Percentiles rank a stretch among this genome's conserved stretches.
Evolutionary conservation across 2,113 vertebrate genomes (phyloP).

Genomic region (Panthera tigris): DNA sequence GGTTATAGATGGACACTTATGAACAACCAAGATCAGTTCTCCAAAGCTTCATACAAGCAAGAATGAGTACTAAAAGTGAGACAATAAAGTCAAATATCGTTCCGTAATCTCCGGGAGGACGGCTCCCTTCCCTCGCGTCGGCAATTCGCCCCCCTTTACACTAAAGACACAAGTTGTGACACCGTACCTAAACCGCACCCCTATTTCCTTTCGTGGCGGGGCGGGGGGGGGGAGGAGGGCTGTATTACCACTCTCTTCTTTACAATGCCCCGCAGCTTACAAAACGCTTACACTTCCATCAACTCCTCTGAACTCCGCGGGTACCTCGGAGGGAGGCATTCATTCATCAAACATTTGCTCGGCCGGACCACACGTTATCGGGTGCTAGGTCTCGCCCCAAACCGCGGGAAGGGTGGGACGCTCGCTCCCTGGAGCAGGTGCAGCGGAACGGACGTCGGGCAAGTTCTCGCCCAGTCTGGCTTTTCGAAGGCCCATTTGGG

Average conservation of each 20-base stretch:
- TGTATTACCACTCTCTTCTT: background rate
- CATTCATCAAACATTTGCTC: background rate
- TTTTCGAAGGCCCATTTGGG: background rate
- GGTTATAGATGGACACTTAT: background rate
- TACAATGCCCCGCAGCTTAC: background rate
- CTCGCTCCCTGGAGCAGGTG: slow-evolving; percentile 51
- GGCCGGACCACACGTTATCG: background rate
- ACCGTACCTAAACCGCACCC: background rate
- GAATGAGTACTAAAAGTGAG: background rate
- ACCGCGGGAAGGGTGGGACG: slow-evolving; percentile 51
- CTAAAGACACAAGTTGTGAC: background rate
- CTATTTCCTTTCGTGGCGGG: background rate
- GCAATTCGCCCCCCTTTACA: background rate
- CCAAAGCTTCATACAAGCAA: background rate
- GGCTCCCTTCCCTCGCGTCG: background rate
- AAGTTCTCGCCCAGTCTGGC: background rate
- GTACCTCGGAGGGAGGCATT: background rate
- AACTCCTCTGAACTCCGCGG: background rate
- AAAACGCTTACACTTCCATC: background rate
- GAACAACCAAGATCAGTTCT: background rate
- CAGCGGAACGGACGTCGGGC: background rate
- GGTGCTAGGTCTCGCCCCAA: background rate
- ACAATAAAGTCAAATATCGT: background rate
- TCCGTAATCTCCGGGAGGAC: background rate
- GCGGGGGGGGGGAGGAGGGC: too few relatives aligned